Base-by-base conservation (phyloP, 2,888 invertebrate species). In the Reticulitermes lucifugus region DNA sequence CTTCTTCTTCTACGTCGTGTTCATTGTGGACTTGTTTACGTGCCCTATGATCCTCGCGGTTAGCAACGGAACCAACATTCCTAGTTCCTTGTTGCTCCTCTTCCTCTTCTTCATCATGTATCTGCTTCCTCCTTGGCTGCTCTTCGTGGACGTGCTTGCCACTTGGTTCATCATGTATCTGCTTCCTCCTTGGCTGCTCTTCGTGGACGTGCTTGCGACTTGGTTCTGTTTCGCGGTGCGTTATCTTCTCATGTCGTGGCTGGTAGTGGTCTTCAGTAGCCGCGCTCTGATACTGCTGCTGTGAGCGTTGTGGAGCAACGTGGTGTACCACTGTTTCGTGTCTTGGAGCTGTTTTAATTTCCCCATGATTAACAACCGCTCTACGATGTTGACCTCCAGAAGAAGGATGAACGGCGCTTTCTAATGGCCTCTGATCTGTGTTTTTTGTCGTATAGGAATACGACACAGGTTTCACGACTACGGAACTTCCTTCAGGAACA, bases 361-460 rank as follows among this genome's bases (percentile, higher is more conserved):
- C 5, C 65, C 25, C 65, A 65, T n/a, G 65, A 65, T 65, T 6
- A 6, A 0, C n/a, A 0, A n/a, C 6, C 10, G 65, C n/a, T 65
- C 65, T 65, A n/a, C 65, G 65, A 6, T 65, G 65, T 55, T 55
- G 55, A 55, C 18, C 18, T 14, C 55, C 55, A 55, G 55, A 55
- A 7, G 65, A 25, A 4, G 65, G 10, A 25, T 65, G 65, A 10
- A 25, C 65, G 25, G n/a, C 25, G 12, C n/a, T 77, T 46, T 9
- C 77, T 12, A n/a, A 5, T 10, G 77, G 77, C 41, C 7, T 46
- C 22, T 77, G 77, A 22, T 77, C 43, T 18, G 41, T 43, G 77
- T 77, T 77, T 22, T 77, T 77, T 43, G 77, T 77, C 5, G 43
- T n/a, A 25, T 77, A 77, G n/a, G 77, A 77, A 25, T 77, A 77